Evolutionary conservation across 2,888 invertebrate genomes (phyloP).

Genomic region (Cosmopolites sordidus): DNA sequence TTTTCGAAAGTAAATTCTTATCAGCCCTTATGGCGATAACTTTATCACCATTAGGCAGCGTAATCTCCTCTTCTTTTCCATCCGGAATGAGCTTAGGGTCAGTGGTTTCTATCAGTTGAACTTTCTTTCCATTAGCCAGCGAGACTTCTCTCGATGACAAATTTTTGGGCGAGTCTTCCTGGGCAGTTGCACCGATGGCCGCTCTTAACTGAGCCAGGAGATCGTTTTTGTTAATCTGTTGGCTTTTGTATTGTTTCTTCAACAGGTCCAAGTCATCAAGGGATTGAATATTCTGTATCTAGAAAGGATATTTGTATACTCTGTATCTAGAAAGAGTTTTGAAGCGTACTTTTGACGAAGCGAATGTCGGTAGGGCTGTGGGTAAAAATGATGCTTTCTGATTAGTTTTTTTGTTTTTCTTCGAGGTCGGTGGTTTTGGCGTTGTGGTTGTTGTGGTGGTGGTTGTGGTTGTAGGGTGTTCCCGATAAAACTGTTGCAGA

Average conservation of each 20-base stretch:
- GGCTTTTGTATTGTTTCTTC: slow-evolving; percentile 47
- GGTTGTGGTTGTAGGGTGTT: slow-evolving; percentile 66
- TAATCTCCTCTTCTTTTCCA: slow-evolving; percentile 47
- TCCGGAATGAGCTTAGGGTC: slow-evolving; percentile 34
- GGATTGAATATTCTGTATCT: slow-evolving; percentile 41
- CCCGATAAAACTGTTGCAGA: slow-evolving; percentile 61
- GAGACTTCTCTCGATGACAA: slow-evolving; percentile 70
- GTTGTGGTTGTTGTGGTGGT: slow-evolving; percentile 65
- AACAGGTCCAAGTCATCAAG: slow-evolving; percentile 43
- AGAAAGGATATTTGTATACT: not conserved
- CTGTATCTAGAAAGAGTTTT: no score
- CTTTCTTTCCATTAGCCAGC: slow-evolving; percentile 69
- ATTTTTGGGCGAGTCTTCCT: slow-evolving; percentile 63
- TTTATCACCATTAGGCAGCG: slow-evolving; percentile 67
- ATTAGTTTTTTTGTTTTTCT: slow-evolving; percentile 18
- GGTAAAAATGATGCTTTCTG: slow-evolving; percentile 38
- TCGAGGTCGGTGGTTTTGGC: slow-evolving; percentile 50
- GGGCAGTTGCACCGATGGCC: slow-evolving; percentile 64
- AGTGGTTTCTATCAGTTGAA: slow-evolving; percentile 57
- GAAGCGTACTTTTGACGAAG: slow-evolving; percentile 47
- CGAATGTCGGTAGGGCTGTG: slow-evolving; percentile 53
- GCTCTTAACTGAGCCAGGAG: slow-evolving; percentile 70
- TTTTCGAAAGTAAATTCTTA: slow-evolving; percentile 42
- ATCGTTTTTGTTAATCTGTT: slow-evolving; percentile 64
- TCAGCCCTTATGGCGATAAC: slow-evolving; percentile 66